Conservation (phyloP, 2,113 vertebrate species). For the Paedocypris sp. region DNA sequence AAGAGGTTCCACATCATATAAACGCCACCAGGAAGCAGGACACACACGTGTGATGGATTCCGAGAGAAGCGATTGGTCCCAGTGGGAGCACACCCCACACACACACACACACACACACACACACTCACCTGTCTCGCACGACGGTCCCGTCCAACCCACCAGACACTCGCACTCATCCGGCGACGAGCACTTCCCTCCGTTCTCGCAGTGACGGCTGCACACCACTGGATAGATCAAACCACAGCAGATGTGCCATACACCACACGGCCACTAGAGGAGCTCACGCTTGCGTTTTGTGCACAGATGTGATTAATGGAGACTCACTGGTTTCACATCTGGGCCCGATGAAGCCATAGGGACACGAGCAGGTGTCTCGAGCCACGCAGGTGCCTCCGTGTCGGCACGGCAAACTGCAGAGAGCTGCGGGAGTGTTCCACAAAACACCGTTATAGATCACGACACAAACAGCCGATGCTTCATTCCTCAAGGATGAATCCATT, state of each 20-base stretch:
- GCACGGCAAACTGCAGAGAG: slow-evolving; percentile 52
- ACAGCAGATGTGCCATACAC: background rate
- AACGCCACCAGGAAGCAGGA: slow-evolving; percentile 11
- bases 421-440: slow-evolving; percentile 36
- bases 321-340: slow-evolving; percentile 60
- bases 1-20: slow-evolving; percentile 11
- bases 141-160: slow-evolving; percentile 63
- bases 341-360: slow-evolving; percentile 61
- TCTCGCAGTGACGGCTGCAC: slow-evolving; percentile 69
- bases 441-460: background rate
- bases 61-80: slow-evolving; percentile 19
- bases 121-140: slow-evolving; percentile 59
- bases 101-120: slow-evolving; percentile 18
- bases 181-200: slow-evolving; percentile 60
- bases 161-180: slow-evolving; percentile 62
- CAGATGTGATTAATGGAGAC: slow-evolving; percentile 29
- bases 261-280: background rate
- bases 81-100: slow-evolving; percentile 6
- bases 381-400: slow-evolving; percentile 57
- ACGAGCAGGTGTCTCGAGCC: slow-evolving; percentile 58
- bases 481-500: background rate
- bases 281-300: background rate
- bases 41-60: background rate
- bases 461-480: background rate
- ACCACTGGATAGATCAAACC: slow-evolving; percentile 53